phyloP scores from a whole-genome alignment of 2,797 vertebrate species.

The Phoeniculus purpureus region DNA sequence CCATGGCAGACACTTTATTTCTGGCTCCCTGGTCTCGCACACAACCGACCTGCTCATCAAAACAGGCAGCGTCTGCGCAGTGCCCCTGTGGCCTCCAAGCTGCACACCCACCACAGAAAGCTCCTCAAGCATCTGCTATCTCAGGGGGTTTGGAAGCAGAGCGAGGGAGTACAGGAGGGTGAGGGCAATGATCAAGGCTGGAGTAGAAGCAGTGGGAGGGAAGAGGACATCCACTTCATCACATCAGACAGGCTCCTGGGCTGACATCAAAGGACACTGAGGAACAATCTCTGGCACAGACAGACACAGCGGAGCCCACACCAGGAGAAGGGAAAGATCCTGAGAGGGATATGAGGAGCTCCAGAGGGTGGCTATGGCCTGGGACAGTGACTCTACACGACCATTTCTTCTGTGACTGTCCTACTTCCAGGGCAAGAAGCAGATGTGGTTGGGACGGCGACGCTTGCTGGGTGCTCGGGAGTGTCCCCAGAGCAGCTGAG shows the following conservation, averaged over 20 bases:
- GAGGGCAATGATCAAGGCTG: background rate
- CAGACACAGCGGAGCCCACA: background rate
- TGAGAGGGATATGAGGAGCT: background rate
- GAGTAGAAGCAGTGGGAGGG: background rate
- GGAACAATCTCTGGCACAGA: background rate
- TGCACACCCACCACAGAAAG: background rate
- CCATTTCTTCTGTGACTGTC: background rate
- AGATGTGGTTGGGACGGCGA: background rate
- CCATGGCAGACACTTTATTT: background rate
- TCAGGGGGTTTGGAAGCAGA: background rate
- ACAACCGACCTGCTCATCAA: background rate
- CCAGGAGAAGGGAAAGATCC: background rate
- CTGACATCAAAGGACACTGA: background rate
- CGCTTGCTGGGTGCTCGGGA: fast-evolving
- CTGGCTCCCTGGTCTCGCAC: background rate
- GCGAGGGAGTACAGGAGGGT: background rate
- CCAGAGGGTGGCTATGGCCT: background rate
- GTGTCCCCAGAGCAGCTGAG: background rate
- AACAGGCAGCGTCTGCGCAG: background rate
- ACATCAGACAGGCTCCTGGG: background rate
- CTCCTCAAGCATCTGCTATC: background rate
- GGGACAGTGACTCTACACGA: background rate
- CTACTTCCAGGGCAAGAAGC: background rate
- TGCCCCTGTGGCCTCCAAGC: background rate
- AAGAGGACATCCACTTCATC: background rate